These are phyloP conservation scores for Drosophila repleta DNA, from an alignment of 1,140 invertebrate species.

Conservation along the genomic window DNA sequence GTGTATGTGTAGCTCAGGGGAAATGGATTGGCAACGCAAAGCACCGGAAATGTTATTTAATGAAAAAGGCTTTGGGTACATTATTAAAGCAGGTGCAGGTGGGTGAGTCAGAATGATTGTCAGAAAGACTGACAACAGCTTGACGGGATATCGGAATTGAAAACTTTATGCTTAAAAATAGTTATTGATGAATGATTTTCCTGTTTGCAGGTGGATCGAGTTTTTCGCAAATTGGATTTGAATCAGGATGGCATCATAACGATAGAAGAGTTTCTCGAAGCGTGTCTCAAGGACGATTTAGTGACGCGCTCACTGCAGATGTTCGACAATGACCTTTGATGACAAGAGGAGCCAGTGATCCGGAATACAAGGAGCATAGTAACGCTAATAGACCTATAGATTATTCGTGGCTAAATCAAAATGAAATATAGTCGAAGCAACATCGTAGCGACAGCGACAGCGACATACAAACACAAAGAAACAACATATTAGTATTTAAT, in stretches of 20 bases:
- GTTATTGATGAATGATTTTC: neutral
- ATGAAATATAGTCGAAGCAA: conserved; percentile 18
- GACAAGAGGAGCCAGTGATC: conserved; percentile 65
- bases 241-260: conserved; percentile 98
- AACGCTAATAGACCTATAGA: conserved; percentile 81
- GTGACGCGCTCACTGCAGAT: conserved; percentile 92
- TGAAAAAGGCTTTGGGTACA: conserved; percentile 39
- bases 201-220: conserved; percentile 88
- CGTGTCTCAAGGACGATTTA: conserved; percentile 95
- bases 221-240: conserved; percentile 95
- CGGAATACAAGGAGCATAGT: conserved; percentile 77
- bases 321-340: conserved; percentile 88
- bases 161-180: neutral
- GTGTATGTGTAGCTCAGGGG: conserved; percentile 27
- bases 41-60: conserved; percentile 69
- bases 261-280: conserved; percentile 98
- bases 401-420: neutral
- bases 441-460: conserved; percentile 40
- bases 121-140: neutral
- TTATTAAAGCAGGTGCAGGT: conserved; percentile 11
- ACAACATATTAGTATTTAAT: conserved; percentile 67
- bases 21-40: conserved; percentile 46
- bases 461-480: conserved; percentile 8
- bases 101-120: neutral
- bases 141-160: conserved; percentile 10